Percentiles rank a stretch among this genome's conserved stretches.
Conservation (phyloP, 2,888 invertebrate genomes). For the Ectropis crepuscularia region DNA sequence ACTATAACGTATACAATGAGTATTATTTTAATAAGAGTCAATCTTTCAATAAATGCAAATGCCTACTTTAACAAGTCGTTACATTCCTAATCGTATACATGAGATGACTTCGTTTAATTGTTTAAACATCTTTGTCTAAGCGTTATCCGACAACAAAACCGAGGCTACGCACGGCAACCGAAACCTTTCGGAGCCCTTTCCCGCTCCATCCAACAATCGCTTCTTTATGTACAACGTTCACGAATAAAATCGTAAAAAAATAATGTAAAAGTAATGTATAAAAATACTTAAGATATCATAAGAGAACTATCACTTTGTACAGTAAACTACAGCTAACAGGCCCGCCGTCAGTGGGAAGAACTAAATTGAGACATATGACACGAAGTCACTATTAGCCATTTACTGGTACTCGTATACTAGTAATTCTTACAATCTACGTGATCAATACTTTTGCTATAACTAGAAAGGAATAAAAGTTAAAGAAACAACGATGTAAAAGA, state of each 20-base stretch:
- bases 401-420: neutral
- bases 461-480: too few species aligned
- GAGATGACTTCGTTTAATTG: slow-evolving; percentile 63
- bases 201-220: slow-evolving; percentile 59
- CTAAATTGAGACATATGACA: slow-evolving; percentile 37
- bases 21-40: slow-evolving; percentile 75
- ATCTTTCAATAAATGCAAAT: slow-evolving; percentile 79
- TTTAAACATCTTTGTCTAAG: slow-evolving; percentile 53
- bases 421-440: too few species aligned
- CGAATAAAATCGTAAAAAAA: slow-evolving; percentile 82
- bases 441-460: too few species aligned
- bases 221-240: slow-evolving; percentile 69
- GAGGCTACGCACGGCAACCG: slow-evolving; percentile 56
- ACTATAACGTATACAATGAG: slow-evolving; percentile 81
- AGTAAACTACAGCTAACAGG: slow-evolving; percentile 69
- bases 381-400: neutral
- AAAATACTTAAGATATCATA: slow-evolving; percentile 83
- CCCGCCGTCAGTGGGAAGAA: slow-evolving; percentile 72
- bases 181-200: slow-evolving; percentile 61
- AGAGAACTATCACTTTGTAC: slow-evolving; percentile 85
- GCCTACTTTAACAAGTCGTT: slow-evolving; percentile 74
- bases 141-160: slow-evolving; percentile 65
- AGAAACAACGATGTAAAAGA: too few species aligned
- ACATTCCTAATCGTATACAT: slow-evolving; percentile 77
- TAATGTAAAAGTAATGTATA: slow-evolving; percentile 82